Conservation (phyloP, 2,888 invertebrate species). For the Formica aserva region DNA sequence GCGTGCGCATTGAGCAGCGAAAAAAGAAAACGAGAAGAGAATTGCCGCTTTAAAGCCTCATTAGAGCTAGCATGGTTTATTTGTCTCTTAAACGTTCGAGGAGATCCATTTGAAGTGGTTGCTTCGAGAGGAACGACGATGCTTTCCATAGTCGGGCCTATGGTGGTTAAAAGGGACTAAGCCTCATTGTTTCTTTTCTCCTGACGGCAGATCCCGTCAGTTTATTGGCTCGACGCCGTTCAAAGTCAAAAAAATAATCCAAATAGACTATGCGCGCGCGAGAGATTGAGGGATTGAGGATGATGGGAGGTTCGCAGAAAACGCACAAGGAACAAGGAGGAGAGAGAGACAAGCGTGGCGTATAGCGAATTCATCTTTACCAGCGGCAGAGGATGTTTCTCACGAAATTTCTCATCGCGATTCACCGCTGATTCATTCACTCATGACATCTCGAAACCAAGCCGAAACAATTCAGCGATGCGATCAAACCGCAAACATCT, state of each 20-base stretch:
- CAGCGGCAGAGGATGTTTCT: conserved; percentile 49
- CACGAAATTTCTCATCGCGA: conserved; percentile 55
- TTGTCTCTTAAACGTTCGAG: conserved; percentile 28
- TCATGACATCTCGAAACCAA: conserved; percentile 37
- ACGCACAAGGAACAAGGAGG: conserved; percentile 55
- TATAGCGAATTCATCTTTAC: conserved; percentile 69
- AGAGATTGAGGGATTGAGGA: conserved; percentile 62
- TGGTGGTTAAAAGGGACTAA: conserved; percentile 22
- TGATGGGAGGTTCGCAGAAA: conserved; percentile 72
- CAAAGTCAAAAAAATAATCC: conserved; percentile 64
- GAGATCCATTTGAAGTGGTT: conserved; percentile 31
- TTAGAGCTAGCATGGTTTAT: conserved; percentile 10
- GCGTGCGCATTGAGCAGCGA: not conserved
- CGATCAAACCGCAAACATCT: conserved; percentile 40
- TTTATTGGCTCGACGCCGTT: conserved; percentile 74
- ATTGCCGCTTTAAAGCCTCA: conserved; percentile 1
- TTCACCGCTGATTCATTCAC: conserved; percentile 47
- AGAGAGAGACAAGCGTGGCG: conserved; percentile 40
- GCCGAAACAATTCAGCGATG: conserved; percentile 39
- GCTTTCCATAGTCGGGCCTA: conserved; percentile 32
- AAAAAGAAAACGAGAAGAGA: not conserved
- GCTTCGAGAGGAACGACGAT: conserved; percentile 12
- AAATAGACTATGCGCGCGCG: conserved; percentile 51
- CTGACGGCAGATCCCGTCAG: conserved; percentile 69
- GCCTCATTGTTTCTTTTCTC: conserved; percentile 52